These are phyloP conservation scores for Latrodectus elegans DNA, from an alignment of 2,888 invertebrate species.

Conservation along the genomic window DNA sequence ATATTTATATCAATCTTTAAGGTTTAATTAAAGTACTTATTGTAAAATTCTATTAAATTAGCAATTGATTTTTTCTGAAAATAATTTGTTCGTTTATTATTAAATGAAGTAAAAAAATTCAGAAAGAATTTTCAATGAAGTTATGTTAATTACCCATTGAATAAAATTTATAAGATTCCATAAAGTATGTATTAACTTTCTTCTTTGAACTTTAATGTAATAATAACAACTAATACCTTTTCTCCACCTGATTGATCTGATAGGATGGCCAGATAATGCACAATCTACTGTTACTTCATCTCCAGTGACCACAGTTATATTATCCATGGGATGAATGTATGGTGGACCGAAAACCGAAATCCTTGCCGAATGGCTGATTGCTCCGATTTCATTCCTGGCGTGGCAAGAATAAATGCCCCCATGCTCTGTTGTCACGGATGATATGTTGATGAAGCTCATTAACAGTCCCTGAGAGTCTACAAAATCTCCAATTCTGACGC, in stretches of 20 bases:
- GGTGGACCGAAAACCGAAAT: conserved; percentile 61
- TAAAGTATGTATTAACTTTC: not conserved
- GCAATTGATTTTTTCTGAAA: too few relatives aligned
- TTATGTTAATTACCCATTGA: too few relatives aligned
- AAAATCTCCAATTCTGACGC: conserved; percentile 63
- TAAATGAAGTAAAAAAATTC: too few relatives aligned
- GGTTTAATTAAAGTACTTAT: too few relatives aligned
- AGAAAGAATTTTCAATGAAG: too few relatives aligned
- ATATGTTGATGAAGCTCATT: conserved; percentile 68
- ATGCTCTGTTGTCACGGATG: conserved; percentile 57
- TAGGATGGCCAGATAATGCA: conserved; percentile 61
- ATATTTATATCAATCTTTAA: too few relatives aligned
- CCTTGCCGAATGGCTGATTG: conserved; percentile 59
- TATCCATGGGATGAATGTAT: conserved; percentile 66
- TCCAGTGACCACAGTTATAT: conserved; percentile 63
- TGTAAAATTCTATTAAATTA: too few relatives aligned
- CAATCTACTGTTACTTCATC: conserved; percentile 62
- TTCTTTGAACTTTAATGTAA: not conserved
- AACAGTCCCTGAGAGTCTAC: conserved; percentile 66
- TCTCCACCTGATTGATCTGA: conserved; percentile 56
- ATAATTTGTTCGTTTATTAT: too few relatives aligned
- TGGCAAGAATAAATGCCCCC: conserved; percentile 67
- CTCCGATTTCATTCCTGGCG: conserved; percentile 66
- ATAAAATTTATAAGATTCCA: too few relatives aligned
- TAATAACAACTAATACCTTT: conserved; percentile 50